phyloP scores from a whole-genome alignment of 2,113 vertebrate genomes.

The Numenius arquata region DNA sequence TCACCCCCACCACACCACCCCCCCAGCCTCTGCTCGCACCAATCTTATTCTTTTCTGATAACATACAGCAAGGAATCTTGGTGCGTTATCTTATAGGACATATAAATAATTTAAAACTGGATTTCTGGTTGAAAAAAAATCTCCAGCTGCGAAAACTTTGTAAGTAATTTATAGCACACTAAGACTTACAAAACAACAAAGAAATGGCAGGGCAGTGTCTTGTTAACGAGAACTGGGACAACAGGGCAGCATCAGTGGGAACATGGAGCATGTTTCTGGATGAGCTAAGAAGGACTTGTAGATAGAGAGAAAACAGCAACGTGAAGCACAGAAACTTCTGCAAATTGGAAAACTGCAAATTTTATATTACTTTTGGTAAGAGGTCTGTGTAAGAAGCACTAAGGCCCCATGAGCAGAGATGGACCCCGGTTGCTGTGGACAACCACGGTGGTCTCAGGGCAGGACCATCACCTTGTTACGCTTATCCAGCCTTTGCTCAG shows the following conservation, averaged over 20 bases:
- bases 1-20: neutral
- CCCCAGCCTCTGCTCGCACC: neutral
- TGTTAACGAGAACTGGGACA: neutral
- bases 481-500: neutral
- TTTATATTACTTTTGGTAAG: rapidly evolving
- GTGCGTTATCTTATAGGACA: slow-evolving; percentile 22
- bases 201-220: neutral
- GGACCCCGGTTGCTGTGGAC: neutral
- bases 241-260: neutral
- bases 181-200: neutral
- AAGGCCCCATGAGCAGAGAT: neutral
- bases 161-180: neutral
- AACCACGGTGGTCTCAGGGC: rapidly evolving
- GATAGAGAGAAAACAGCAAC: neutral
- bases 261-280: neutral
- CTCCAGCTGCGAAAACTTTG: neutral
- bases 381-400: neutral
- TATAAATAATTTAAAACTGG: slow-evolving; percentile 24
- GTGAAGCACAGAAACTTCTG: neutral
- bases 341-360: neutral
- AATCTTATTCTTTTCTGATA: neutral
- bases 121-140: slow-evolving; percentile 2
- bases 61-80: slow-evolving; percentile 50
- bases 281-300: neutral
- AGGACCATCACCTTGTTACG: neutral